A percentile compares a stretch with the other conserved stretches of the same genome.
Evolutionary conservation across 2,113 vertebrate genomes (phyloP).

Genomic region (Channa maculata): DNA sequence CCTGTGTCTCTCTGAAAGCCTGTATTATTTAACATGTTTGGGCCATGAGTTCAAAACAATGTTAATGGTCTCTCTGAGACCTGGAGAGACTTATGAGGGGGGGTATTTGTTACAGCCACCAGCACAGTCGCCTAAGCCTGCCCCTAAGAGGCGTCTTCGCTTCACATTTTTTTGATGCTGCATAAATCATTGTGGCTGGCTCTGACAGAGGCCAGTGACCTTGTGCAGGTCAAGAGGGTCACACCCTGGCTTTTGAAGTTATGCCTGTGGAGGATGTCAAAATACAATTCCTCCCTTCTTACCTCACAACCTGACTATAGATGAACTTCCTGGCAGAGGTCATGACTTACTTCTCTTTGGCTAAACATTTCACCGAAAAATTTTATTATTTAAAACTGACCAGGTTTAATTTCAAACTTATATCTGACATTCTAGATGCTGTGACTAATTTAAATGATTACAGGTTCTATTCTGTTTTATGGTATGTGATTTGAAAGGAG

Average conservation of each 20-base stretch:
- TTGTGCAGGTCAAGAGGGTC: slow-evolving; percentile 60
- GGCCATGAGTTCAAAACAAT: slow-evolving; percentile 71
- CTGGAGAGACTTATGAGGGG: slow-evolving; percentile 49
- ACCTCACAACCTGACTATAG: slow-evolving; percentile 36
- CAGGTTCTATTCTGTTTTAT: slow-evolving; percentile 22
- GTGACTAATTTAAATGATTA: slow-evolving; percentile 30
- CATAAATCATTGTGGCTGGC: slow-evolving; percentile 59
- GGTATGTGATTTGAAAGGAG: neutral
- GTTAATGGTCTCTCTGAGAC: slow-evolving; percentile 73
- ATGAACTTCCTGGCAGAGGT: slow-evolving; percentile 49
- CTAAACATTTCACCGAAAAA: too few species aligned
- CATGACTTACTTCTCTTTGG: neutral
- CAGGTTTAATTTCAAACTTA: neutral
- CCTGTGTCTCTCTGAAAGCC: slow-evolving; percentile 43
- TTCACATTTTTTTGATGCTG: slow-evolving; percentile 63
- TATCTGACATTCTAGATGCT: neutral
- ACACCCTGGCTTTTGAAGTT: slow-evolving; percentile 54
- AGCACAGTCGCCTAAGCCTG: neutral
- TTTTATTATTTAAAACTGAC: neutral
- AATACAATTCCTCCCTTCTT: slow-evolving; percentile 36
- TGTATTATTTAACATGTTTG: slow-evolving; percentile 73
- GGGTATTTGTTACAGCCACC: slow-evolving; percentile 71
- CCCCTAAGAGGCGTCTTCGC: slow-evolving; percentile 41
- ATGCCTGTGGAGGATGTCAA: slow-evolving; percentile 54
- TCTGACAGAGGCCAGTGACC: slow-evolving; percentile 50